These are phyloP conservation scores for Tetramorium bicarinatum DNA, from an alignment of 2,888 invertebrate genomes.

Conservation along the genomic window DNA sequence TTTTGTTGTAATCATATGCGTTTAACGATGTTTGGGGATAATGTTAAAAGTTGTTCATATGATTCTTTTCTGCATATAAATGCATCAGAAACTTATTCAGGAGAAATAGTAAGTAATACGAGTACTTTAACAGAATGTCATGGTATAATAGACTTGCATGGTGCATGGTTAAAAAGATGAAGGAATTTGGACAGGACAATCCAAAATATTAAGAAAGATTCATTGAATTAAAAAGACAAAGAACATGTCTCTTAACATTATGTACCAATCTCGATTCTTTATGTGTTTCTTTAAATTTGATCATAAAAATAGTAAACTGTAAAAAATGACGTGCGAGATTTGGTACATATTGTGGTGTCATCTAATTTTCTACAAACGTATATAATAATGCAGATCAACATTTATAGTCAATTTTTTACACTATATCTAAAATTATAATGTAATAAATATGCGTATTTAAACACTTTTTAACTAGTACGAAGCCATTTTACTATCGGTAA, in stretches of 20 bases:
- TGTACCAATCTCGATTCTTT: conserved; percentile 35
- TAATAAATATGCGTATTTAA: neutral
- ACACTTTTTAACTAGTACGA: conserved; percentile 16
- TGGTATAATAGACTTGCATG: conserved; percentile 8
- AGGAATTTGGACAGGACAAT: neutral
- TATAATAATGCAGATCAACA: conserved; percentile 40
- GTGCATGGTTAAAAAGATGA: conserved; percentile 10
- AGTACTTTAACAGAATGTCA: neutral
- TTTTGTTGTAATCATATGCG: neutral
- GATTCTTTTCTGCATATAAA: neutral
- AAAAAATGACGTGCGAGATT: neutral
- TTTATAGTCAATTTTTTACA: conserved; percentile 28
- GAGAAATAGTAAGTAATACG: neutral
- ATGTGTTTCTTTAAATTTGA: neutral
- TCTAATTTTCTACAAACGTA: conserved; percentile 41
- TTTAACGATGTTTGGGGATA: neutral
- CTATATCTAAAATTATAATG: conserved; percentile 14
- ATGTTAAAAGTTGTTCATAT: neutral
- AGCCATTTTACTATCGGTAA: neutral
- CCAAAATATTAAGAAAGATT: conserved; percentile 19
- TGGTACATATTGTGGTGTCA: conserved; percentile 31
- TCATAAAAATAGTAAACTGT: conserved; percentile 8
- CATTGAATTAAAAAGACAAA: neutral
- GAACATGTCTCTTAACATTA: conserved; percentile 11
- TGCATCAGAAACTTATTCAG: conserved; percentile 12